These are phyloP conservation scores for Pimpla rufipes DNA, from an alignment of 2,888 invertebrate genomes.

Conservation along the genomic window DNA sequence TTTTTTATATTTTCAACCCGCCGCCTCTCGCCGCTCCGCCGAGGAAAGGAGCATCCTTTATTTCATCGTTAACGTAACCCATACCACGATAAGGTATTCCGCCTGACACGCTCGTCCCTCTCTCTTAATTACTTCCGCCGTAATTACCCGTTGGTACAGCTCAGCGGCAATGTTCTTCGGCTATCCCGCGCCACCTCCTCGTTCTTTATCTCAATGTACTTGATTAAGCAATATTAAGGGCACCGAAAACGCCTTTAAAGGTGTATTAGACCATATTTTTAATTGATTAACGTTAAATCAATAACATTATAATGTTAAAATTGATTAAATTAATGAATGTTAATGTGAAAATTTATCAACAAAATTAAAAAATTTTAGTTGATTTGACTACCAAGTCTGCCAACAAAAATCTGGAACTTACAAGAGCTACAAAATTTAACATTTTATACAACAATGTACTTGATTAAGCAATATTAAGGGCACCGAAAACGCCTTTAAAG, in stretches of 20 bases:
- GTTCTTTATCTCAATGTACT: background rate
- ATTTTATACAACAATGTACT: too few species aligned
- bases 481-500: too few species aligned
- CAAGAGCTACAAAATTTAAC: too few species aligned
- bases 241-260: too few species aligned
- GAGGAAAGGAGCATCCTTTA: slow-evolving; percentile 39
- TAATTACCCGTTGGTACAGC: slow-evolving; percentile 15
- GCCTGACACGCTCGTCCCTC: slow-evolving; percentile 54
- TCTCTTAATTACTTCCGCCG: slow-evolving; percentile 56
- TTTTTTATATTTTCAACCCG: background rate
- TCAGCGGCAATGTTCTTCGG: slow-evolving; percentile 26
- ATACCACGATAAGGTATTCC: slow-evolving; percentile 37
- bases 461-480: background rate
- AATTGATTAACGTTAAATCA: too few species aligned
- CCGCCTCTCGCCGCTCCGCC: background rate
- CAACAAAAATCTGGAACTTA: too few species aligned
- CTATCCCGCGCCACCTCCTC: slow-evolving; percentile 3
- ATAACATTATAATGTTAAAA: too few species aligned
- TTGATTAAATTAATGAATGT: too few species aligned
- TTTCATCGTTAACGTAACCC: slow-evolving; percentile 47
- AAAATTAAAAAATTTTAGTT: too few species aligned
- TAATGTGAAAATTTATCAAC: too few species aligned
- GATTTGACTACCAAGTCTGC: too few species aligned
- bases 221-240: background rate
- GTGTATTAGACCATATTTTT: too few species aligned